Evolutionary conservation across 2,113 vertebrate species (phyloP).

Genomic region (Sarotherodon lohbergeri): DNA sequence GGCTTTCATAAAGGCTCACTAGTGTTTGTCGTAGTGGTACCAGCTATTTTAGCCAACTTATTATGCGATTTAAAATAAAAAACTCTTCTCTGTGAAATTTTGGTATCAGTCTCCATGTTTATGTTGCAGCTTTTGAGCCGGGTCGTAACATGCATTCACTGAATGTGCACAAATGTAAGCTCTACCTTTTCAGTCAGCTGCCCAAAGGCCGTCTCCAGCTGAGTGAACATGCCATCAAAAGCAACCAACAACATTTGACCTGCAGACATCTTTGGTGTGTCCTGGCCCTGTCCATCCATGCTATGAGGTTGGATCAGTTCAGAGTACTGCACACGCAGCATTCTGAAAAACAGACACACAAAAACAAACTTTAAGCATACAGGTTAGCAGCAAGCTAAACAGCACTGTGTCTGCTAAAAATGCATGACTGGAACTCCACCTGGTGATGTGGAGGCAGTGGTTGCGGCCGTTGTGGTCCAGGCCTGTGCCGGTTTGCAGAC

Average conservation of each 20-base stretch:
- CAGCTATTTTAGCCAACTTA: not conserved
- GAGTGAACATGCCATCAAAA: constrained; percentile 98
- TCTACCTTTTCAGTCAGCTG: constrained; percentile 93
- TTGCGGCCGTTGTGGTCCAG: constrained; percentile 84
- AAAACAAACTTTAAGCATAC: not conserved
- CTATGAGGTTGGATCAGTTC: constrained; percentile 95
- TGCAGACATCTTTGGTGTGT: constrained; percentile 96
- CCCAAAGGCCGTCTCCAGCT: constrained; percentile 92
- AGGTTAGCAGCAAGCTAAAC: not conserved
- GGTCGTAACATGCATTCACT: not conserved
- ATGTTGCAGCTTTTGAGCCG: not conserved
- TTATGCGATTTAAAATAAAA: fast-evolving
- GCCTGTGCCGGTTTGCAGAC: constrained; percentile 83
- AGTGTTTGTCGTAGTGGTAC: fast-evolving
- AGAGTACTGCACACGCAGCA: constrained; percentile 91
- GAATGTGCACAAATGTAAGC: not conserved
- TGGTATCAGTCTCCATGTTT: not conserved
- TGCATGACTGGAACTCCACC: not conserved
- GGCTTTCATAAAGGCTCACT: not conserved
- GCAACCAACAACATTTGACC: constrained; percentile 98
- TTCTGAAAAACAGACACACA: constrained; percentile 60
- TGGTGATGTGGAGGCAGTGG: constrained; percentile 90
- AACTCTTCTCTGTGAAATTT: not conserved
- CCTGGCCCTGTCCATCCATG: constrained; percentile 79
- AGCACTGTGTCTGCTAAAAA: not conserved